These are phyloP conservation scores for Parnassius smintheus DNA, from an alignment of 2,888 invertebrate genomes.

Conservation along the genomic window DNA sequence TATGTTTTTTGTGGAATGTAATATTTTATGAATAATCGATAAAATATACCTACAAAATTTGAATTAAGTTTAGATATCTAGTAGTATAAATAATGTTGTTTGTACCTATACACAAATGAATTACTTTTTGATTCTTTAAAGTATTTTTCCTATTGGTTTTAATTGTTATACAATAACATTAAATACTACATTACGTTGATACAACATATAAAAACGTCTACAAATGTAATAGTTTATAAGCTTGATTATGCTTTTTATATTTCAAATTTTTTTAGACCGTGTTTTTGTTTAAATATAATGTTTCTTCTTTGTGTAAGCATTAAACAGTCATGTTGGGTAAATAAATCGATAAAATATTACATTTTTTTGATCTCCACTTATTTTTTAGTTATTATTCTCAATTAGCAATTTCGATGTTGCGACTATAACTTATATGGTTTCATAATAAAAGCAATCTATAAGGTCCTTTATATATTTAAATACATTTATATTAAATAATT, in stretches of 20 bases:
- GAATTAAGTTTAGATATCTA: not conserved
- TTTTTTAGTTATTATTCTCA: not conserved
- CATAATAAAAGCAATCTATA: constrained; percentile 36
- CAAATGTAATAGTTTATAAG: constrained; percentile 36
- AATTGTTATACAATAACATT: not conserved
- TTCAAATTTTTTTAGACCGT: constrained; percentile 28
- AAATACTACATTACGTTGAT: constrained; percentile 1
- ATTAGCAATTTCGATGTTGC: constrained; percentile 20
- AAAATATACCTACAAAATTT: not conserved
- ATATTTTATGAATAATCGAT: not conserved
- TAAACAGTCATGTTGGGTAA: not conserved
- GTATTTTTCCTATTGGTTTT: too few species aligned
- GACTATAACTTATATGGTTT: constrained; percentile 18
- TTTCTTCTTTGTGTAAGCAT: not conserved
- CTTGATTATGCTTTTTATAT: constrained; percentile 1
- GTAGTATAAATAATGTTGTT: not conserved
- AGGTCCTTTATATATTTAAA: constrained; percentile 44
- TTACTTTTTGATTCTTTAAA: too few species aligned
- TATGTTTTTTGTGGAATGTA: too few species aligned
- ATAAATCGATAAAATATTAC: too few species aligned
- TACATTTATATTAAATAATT: not conserved
- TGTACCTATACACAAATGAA: not conserved
- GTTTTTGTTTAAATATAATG: constrained; percentile 1
- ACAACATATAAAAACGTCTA: constrained; percentile 49
- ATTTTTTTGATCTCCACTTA: not conserved